Percentiles rank a stretch among this genome's conserved stretches.
These are phyloP conservation scores for Engraulis encrasicolus DNA, from an alignment of 2,113 vertebrate genomes.

Conservation along the genomic window DNA sequence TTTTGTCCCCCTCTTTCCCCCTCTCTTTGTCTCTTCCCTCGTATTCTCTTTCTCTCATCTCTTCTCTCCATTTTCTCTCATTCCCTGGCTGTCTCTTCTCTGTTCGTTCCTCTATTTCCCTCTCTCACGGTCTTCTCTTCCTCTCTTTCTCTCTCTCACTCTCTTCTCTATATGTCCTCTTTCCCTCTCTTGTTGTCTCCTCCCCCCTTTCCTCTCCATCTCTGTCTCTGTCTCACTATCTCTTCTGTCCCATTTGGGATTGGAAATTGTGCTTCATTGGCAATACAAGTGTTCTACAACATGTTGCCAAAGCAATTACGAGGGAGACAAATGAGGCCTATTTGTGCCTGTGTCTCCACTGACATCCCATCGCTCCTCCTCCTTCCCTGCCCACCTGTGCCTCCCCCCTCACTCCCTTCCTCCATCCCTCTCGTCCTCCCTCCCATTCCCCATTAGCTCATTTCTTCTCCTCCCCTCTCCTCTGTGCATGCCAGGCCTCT, in stretches of 20 bases:
- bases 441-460: neutral
- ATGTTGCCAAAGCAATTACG: slow-evolving; percentile 36
- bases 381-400: neutral
- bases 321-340: slow-evolving; percentile 1
- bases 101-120: too few species aligned
- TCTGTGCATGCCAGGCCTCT: too few species aligned
- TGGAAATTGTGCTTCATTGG: slow-evolving; percentile 17
- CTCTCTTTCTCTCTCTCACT: neutral
- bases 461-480: too few species aligned
- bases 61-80: neutral
- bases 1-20: too few species aligned
- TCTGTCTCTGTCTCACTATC: neutral
- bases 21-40: too few species aligned
- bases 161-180: too few species aligned
- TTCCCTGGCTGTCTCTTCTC: neutral
- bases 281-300: neutral
- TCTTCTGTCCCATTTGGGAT: neutral
- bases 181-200: too few species aligned
- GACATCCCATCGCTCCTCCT: neutral
- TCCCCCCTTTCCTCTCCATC: too few species aligned
- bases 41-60: too few species aligned
- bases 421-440: neutral
- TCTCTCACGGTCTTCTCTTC: neutral
- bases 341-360: neutral
- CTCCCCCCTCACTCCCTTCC: neutral